Percentiles rank a stretch among this genome's conserved stretches.
Conservation (phyloP, 2,797 vertebrate genomes). For the Aeoliscus strigatus region DNA sequence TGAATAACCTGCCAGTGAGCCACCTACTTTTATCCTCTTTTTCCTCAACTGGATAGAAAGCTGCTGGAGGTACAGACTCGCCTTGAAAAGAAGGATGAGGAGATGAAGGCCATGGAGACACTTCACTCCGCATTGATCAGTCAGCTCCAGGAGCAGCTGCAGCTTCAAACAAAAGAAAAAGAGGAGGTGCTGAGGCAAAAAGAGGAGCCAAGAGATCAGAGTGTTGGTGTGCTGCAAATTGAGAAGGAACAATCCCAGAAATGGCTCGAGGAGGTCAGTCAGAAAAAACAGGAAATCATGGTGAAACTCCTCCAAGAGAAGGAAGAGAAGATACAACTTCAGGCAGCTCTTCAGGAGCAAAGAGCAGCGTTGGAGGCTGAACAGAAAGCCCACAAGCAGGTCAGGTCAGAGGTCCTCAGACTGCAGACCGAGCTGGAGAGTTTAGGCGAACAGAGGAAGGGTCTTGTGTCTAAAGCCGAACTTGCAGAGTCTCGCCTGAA, state of each 20-base stretch:
- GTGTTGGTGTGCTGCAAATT: slow-evolving; percentile 47
- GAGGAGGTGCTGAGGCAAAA: slow-evolving; percentile 61
- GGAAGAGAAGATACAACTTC: slow-evolving; percentile 58
- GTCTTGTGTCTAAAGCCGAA: slow-evolving; percentile 60
- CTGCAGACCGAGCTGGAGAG: slow-evolving; percentile 41
- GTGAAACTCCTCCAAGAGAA: slow-evolving; percentile 52
- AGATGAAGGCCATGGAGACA: slow-evolving; percentile 64
- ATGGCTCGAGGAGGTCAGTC: slow-evolving; percentile 57
- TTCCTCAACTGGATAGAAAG: slow-evolving; percentile 66
- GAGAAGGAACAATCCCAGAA: slow-evolving; percentile 46
- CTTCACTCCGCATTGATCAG: slow-evolving; percentile 56
- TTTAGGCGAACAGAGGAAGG: slow-evolving; percentile 34
- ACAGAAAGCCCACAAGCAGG: slow-evolving; percentile 30
- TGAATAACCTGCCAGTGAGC: slow-evolving; percentile 10
- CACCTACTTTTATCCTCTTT: slow-evolving; percentile 4
- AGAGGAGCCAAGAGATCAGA: slow-evolving; percentile 63
- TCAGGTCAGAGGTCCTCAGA: slow-evolving; percentile 39
- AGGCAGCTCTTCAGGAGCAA: slow-evolving; percentile 57
- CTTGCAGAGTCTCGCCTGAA: slow-evolving; percentile 38
- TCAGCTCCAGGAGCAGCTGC: slow-evolving; percentile 63
- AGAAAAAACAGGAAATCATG: slow-evolving; percentile 60
- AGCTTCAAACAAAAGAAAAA: slow-evolving; percentile 64
- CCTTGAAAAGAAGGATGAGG: slow-evolving; percentile 74
- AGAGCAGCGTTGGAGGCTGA: slow-evolving; percentile 48
- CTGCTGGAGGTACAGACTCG: slow-evolving; percentile 77